These are phyloP conservation scores for Psilopsiagon aymara DNA, from an alignment of 2,113 vertebrate species.

Conservation along the genomic window DNA sequence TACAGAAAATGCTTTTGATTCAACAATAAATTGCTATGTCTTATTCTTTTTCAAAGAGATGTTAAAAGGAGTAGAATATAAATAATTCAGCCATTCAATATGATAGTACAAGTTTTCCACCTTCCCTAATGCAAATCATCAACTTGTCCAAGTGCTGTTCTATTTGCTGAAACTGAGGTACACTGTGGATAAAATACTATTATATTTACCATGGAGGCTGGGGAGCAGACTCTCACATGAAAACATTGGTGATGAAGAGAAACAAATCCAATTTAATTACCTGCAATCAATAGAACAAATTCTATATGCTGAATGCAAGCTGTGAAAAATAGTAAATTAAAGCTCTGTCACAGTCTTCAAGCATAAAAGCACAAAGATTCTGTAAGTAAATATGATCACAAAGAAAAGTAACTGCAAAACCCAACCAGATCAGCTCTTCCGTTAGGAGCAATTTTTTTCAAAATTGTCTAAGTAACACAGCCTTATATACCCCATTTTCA, in stretches of 20 bases:
- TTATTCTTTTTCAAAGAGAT: neutral
- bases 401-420: conserved; percentile 27
- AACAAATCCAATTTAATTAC: conserved; percentile 71
- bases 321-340: conserved; percentile 69
- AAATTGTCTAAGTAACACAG: conserved; percentile 10
- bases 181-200: neutral
- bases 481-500: neutral
- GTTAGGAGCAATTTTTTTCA: conserved; percentile 19
- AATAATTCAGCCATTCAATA: neutral
- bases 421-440: neutral
- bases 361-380: conserved; percentile 23
- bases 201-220: neutral
- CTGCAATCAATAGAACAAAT: conserved; percentile 67
- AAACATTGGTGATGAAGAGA: conserved; percentile 13
- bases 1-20: neutral
- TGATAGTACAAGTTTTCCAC: neutral
- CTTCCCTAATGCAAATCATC: neutral
- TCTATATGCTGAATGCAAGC: conserved; percentile 32
- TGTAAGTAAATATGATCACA: conserved; percentile 40
- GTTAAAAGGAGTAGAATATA: neutral
- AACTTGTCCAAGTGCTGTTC: neutral
- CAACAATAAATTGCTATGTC: neutral
- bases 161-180: neutral
- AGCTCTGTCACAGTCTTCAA: conserved; percentile 41
- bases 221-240: neutral